Evolutionary conservation across 2,888 invertebrate species (phyloP).

Genomic region (Poecilus cupreus): DNA sequence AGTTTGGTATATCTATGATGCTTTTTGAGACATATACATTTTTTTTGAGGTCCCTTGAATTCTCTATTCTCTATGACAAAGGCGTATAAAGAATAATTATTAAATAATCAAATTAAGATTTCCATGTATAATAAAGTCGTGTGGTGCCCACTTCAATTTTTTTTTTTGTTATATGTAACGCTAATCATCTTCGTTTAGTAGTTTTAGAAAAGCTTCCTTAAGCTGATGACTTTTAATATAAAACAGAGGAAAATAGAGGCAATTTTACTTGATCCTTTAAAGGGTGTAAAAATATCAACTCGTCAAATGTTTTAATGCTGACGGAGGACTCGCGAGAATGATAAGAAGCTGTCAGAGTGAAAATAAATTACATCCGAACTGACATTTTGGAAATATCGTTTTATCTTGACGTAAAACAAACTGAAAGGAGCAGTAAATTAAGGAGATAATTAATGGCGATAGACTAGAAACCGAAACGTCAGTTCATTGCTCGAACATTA

Average conservation of each 20-base stretch:
- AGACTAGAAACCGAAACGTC: constrained; percentile 13
- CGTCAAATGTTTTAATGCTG: constrained; percentile 53
- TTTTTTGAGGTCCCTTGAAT: too few species aligned
- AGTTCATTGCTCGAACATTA: background rate
- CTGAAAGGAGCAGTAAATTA: constrained; percentile 55
- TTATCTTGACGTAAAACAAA: constrained; percentile 56
- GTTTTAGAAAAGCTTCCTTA: too few species aligned
- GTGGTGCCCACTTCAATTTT: background rate
- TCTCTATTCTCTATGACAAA: too few species aligned
- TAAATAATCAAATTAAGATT: too few species aligned
- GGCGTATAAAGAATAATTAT: too few species aligned
- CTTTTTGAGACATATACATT: too few species aligned
- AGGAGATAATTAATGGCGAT: constrained; percentile 47
- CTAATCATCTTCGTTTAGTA: too few species aligned
- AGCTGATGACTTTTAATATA: background rate
- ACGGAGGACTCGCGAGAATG: constrained; percentile 24
- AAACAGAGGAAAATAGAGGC: background rate
- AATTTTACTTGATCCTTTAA: background rate
- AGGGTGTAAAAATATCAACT: constrained; percentile 29
- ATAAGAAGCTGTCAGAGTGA: constrained; percentile 48
- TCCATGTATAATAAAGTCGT: too few species aligned
- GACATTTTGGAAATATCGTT: constrained; percentile 50
- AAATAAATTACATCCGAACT: constrained; percentile 47
- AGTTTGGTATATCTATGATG: too few species aligned
- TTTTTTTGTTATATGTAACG: background rate